Evolutionary conservation across 2,888 invertebrate genomes (phyloP), one percentile per base, ranked within the genome.

Genomic region (Nomada goodeniana): DNA sequence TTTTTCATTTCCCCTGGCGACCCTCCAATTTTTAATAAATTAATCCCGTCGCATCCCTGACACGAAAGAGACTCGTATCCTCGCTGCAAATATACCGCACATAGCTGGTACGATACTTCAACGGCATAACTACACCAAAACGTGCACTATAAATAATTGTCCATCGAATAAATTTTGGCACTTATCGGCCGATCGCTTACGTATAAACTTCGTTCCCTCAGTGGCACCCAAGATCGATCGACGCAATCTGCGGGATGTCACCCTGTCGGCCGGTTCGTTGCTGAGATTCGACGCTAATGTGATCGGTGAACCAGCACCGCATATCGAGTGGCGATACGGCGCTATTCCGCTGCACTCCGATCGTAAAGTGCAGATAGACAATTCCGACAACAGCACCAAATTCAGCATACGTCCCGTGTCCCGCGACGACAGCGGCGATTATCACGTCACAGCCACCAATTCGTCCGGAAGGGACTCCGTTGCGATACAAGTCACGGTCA

Each of bases 191-290:
- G n/a, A 74, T 80, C 11, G 60, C 11, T 76, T 20, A 73, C 36
- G 0, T 61, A 79, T 74, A 65, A 77, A 87, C 85, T 29, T 53
- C 11, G 53, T 76, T 59, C 18, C 20, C 59, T 52, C 92, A 96
- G 96, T 99, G 93, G 98, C 99, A 85, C 99, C 99, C 23, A 98
- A 98, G 95, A 99, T 99, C 94, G 98, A 99, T 94, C 96, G 99
- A 82, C 96, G 98, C 87, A 97, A 98, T 92, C 95, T 99, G 42
- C 96, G 98, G 55, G 98, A 98, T 91, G 95, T 99, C 59, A 98
- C 98, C 2, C 94, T 99, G 74, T 98, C 99, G 53, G 97, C 98
- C 61, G 99, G 99, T 57, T 97, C 98, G 29, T 96, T 98, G 26
- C 96, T 99, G 84, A 99, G 99, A 94, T 96, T 99, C 91, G 98